A percentile compares a stretch with the other conserved stretches of the same genome.
phyloP scores from a whole-genome alignment of 2,797 vertebrate genomes.

The Oreonectes daqikongensis region DNA sequence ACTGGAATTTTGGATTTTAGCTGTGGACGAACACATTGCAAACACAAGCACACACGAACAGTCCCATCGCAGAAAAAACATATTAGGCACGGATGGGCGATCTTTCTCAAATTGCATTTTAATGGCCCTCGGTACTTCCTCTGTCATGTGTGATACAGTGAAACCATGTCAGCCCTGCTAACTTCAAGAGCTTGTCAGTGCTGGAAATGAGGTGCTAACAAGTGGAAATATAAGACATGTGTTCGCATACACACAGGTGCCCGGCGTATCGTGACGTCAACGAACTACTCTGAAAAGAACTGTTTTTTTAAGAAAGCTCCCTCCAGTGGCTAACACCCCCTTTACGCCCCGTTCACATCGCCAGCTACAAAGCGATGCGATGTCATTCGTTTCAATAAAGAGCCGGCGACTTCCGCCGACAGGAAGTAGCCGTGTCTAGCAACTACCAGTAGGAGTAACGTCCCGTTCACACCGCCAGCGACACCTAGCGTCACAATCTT shows the following conservation, averaged over 20 bases:
- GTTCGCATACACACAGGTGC: constrained; percentile 6
- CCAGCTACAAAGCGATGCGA: too few species aligned
- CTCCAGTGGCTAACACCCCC: neutral
- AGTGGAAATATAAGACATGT: constrained; percentile 17
- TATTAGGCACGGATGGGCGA: constrained; percentile 25
- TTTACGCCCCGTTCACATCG: too few species aligned
- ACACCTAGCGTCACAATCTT: too few species aligned
- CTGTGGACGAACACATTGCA: constrained; percentile 10
- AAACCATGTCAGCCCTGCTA: constrained; percentile 25
- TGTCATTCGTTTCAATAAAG: too few species aligned
- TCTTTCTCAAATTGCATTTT: constrained; percentile 36
- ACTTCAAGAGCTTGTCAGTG: constrained; percentile 28
- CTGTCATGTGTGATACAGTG: constrained; percentile 36
- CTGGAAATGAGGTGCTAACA: constrained; percentile 33
- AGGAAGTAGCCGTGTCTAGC: too few species aligned
- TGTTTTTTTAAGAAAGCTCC: neutral
- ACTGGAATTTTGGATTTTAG: constrained; percentile 23
- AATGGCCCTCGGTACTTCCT: constrained; percentile 29
- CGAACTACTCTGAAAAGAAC: neutral
- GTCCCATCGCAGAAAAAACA: constrained; percentile 14
- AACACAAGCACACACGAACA: constrained; percentile 16
- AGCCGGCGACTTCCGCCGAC: too few species aligned
- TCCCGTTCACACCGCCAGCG: too few species aligned
- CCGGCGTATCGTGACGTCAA: neutral
- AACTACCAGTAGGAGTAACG: too few species aligned